Evolutionary conservation across 2,113 vertebrate genomes (phyloP).

Genomic region (Phyllopteryx taeniolatus): DNA sequence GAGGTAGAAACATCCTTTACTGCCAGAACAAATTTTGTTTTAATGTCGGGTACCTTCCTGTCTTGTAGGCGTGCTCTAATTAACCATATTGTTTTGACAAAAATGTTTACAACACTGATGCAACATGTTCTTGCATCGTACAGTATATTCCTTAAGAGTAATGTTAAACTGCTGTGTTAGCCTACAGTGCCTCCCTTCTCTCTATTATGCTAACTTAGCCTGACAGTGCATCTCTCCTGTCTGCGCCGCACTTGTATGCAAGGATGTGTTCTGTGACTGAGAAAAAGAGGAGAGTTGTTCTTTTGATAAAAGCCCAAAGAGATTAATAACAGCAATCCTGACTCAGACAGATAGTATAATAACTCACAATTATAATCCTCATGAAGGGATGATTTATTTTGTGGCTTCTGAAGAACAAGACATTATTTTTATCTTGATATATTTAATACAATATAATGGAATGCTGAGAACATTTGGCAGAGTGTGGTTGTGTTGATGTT

Average conservation of each 20-base stretch:
- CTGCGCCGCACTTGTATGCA: background rate
- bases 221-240: conserved; percentile 2
- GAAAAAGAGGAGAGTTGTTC: background rate
- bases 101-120: background rate
- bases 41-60: conserved; percentile 21
- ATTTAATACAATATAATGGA: background rate
- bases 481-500: background rate
- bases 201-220: conserved; percentile 5
- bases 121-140: background rate
- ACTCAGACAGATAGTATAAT: conserved; percentile 6
- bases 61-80: conserved; percentile 19
- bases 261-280: background rate
- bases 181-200: background rate
- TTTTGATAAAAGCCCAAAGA: conserved; percentile 2
- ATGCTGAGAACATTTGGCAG: background rate
- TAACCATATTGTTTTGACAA: background rate
- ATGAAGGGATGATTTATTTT: background rate
- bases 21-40: conserved; percentile 27
- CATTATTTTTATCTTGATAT: background rate
- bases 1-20: conserved; percentile 18
- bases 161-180: background rate
- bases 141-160: background rate
- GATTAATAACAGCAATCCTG: conserved; percentile 2
- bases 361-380: conserved; percentile 5
- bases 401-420: background rate